phyloP scores from a whole-genome alignment of 1,140 invertebrate genomes.

The Cecropterus lyciades region DNA sequence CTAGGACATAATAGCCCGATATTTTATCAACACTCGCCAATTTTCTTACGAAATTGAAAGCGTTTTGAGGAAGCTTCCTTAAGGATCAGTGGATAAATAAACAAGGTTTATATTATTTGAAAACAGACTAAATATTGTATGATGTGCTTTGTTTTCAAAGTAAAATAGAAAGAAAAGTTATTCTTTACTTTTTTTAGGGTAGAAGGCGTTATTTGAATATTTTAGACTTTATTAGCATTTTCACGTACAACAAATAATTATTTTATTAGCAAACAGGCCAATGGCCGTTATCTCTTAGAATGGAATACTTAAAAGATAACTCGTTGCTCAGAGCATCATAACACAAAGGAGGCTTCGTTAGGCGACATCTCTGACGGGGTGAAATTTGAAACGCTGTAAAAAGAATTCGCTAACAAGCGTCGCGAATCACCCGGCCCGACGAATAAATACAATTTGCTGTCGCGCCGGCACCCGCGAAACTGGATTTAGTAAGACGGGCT shows the following conservation, averaged over 20 bases:
- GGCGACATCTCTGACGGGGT: conserved; percentile 44
- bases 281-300: conserved; percentile 11
- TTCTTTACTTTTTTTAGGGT: too few relatives aligned
- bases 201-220: too few relatives aligned
- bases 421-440: conserved; percentile 43
- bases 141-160: background rate
- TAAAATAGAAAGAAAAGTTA: background rate
- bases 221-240: too few relatives aligned
- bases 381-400: conserved; percentile 60
- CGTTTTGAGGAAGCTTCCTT: conserved; percentile 7
- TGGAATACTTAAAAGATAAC: conserved; percentile 27
- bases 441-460: conserved; percentile 53
- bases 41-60: conserved; percentile 26
- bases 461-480: conserved; percentile 19
- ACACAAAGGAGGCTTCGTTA: conserved; percentile 59
- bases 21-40: conserved; percentile 33
- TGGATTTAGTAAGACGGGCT: conserved; percentile 29
- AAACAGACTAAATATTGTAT: too few relatives aligned
- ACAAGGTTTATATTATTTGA: background rate
- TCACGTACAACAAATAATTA: background rate
- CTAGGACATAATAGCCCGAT: conserved; percentile 30
- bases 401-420: conserved; percentile 57
- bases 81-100: conserved; percentile 10
- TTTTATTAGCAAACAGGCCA: conserved; percentile 2
- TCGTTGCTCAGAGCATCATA: conserved; percentile 22